Conservation (phyloP, 2,113 vertebrate species). For the Percina caprodes region DNA sequence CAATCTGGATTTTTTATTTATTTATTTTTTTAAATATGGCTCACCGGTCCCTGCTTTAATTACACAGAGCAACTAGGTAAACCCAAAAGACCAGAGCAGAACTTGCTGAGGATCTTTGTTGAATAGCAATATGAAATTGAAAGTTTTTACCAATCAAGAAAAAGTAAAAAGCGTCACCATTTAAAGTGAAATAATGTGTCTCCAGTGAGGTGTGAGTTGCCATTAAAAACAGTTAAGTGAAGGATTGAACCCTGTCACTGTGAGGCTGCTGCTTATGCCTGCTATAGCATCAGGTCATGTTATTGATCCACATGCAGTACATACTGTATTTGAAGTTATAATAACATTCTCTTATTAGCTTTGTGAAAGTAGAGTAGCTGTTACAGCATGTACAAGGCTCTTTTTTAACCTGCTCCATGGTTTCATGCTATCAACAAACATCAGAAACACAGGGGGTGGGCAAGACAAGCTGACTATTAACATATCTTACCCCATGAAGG, state of each 20-base stretch:
- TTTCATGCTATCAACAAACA: not conserved
- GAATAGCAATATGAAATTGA: not conserved
- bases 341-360: not conserved
- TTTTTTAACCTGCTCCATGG: not conserved
- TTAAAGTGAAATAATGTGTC: not conserved
- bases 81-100: not conserved
- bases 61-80: conserved; percentile 24
- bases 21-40: conserved; percentile 6
- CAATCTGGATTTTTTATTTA: conserved; percentile 4
- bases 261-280: not conserved
- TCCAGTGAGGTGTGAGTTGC: not conserved
- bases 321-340: not conserved
- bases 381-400: not conserved
- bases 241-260: not conserved
- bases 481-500: not conserved
- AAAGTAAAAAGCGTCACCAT: not conserved
- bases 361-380: not conserved
- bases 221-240: not conserved
- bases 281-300: not conserved
- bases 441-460: no score
- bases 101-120: not conserved
- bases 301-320: not conserved
- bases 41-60: not conserved
- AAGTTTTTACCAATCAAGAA: not conserved
- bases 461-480: not conserved